These are phyloP conservation scores for Coracias cyanogaster DNA, from an alignment of 2,797 vertebrate species.

Conservation along the genomic window DNA sequence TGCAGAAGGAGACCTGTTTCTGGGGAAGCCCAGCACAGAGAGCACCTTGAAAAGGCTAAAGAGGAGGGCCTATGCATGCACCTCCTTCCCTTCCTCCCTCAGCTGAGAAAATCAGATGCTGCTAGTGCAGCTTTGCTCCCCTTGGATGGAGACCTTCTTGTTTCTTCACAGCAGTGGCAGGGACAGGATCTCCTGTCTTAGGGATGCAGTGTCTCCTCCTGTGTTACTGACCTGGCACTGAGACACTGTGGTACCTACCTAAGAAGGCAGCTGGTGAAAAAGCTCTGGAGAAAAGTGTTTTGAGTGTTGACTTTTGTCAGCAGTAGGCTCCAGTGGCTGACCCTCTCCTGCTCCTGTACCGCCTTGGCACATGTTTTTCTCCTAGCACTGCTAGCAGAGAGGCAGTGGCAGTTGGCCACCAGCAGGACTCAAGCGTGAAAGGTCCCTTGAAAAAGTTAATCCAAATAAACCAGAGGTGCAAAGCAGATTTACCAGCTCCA, in stretches of 20 bases:
- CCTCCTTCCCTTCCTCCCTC: not conserved
- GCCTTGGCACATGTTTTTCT: not conserved
- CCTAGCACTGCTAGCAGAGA: not conserved
- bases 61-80: accelerated
- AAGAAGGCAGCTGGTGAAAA: not conserved
- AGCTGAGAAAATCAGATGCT: not conserved
- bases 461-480: constrained; percentile 35
- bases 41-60: not conserved
- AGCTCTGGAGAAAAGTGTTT: not conserved
- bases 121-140: not conserved
- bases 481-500: constrained; percentile 28
- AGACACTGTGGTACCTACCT: not conserved
- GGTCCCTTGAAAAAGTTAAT: constrained; percentile 24
- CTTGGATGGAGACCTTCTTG: not conserved
- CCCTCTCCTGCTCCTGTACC: not conserved
- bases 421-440: not conserved
- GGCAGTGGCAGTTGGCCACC: not conserved
- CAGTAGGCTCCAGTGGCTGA: not conserved
- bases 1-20: not conserved
- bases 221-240: accelerated
- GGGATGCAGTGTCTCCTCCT: not conserved
- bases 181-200: not conserved
- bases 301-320: not conserved
- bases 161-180: not conserved
- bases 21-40: not conserved